Conservation (phyloP, 2,113 vertebrate genomes). For the Aix galericulata region DNA sequence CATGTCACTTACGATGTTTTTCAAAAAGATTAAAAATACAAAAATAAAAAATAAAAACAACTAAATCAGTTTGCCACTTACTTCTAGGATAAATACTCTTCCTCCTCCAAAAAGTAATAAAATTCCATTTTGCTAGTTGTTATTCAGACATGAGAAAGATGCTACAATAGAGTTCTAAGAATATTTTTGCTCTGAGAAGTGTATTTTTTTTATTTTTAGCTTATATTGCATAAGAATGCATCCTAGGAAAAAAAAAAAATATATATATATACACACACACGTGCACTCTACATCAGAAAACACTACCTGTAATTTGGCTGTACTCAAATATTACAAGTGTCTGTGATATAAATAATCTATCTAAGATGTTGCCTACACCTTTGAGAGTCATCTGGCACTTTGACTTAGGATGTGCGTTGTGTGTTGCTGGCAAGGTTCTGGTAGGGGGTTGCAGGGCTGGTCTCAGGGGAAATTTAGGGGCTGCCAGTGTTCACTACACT, state of each 20-base stretch:
- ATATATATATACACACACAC: no score
- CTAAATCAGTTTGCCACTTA: not conserved
- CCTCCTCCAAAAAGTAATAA: not conserved
- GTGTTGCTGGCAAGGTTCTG: not conserved
- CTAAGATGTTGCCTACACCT: not conserved
- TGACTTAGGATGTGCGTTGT: not conserved
- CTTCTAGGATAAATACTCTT: not conserved
- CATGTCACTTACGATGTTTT: not conserved
- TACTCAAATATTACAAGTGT: not conserved
- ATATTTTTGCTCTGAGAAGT: not conserved
- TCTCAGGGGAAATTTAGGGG: not conserved
- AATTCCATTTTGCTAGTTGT: not conserved
- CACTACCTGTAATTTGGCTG: accelerated
- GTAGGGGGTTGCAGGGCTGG: accelerated
- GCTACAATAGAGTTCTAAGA: not conserved
- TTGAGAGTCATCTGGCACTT: not conserved
- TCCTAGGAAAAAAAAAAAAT: not conserved
- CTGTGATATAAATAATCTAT: not conserved
- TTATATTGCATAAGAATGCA: not conserved
- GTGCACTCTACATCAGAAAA: not conserved
- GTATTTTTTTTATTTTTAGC: not conserved
- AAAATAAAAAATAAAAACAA: not conserved
- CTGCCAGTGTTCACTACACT: not conserved
- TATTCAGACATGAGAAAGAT: not conserved
- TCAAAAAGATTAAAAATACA: not conserved